phyloP scores from a whole-genome alignment of 2,888 invertebrate species.

The Galeruca laticollis region DNA sequence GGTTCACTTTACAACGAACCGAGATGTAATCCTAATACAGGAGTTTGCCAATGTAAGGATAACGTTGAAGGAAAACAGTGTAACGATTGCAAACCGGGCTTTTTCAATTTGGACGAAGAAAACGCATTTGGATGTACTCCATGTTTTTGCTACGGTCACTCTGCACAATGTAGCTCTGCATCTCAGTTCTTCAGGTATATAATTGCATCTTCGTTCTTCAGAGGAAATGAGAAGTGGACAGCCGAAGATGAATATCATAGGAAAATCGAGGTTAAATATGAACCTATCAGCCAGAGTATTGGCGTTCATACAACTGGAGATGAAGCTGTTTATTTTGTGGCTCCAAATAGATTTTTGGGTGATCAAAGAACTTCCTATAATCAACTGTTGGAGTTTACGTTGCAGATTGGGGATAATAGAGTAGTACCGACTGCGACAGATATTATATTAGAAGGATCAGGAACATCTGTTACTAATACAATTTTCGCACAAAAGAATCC shows the following conservation, averaged over 20 bases:
- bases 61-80: constrained; percentile 97
- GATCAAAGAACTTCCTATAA: constrained; percentile 96
- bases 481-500: constrained; percentile 94
- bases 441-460: constrained; percentile 85
- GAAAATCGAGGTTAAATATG: constrained; percentile 77
- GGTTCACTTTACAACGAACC: constrained; percentile 88
- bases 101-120: constrained; percentile 85
- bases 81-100: constrained; percentile 94
- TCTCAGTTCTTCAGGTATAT: constrained; percentile 61
- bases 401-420: constrained; percentile 87
- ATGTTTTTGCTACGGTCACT: constrained; percentile 99
- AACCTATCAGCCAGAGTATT: constrained; percentile 84
- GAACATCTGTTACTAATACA: constrained; percentile 83
- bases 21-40: constrained; percentile 85
- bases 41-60: constrained; percentile 86
- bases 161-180: constrained; percentile 91
- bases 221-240: constrained; percentile 88
- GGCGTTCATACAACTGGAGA: constrained; percentile 78
- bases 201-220: constrained; percentile 87
- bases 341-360: constrained; percentile 86
- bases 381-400: constrained; percentile 87
- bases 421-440: constrained; percentile 88
- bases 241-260: constrained; percentile 74
- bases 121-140: constrained; percentile 98
- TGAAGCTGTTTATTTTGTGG: constrained; percentile 89